Conservation (phyloP, 2,888 invertebrate genomes). For the Sturmia bella region DNA sequence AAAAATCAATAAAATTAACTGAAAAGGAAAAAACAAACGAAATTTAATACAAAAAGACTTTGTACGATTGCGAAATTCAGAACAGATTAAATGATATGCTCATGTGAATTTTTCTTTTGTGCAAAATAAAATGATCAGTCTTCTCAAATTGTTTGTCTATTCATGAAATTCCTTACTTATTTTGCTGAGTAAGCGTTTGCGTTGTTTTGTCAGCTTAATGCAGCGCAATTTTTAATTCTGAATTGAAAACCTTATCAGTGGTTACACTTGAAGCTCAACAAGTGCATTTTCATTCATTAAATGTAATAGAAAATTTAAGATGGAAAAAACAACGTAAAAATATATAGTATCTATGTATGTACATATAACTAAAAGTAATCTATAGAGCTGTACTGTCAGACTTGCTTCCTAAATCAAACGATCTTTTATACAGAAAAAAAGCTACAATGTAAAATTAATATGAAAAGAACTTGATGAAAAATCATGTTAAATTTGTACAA, state of each 20-base stretch:
- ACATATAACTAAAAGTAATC: no score
- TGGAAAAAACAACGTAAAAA: background rate
- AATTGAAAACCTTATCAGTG: slow-evolving; percentile 33
- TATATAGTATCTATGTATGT: no score
- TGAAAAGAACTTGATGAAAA: no score
- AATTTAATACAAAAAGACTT: slow-evolving; percentile 6
- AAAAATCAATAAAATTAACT: background rate
- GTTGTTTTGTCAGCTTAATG: slow-evolving; percentile 21
- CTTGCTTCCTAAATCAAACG: no score
- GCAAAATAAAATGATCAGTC: background rate
- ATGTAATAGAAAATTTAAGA: background rate
- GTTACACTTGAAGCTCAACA: slow-evolving; percentile 28
- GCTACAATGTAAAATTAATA: no score
- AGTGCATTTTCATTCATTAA: slow-evolving; percentile 30
- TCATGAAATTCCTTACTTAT: background rate
- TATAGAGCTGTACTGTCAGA: no score
- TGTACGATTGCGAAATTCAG: slow-evolving; percentile 23
- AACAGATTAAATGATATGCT: background rate
- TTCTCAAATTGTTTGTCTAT: background rate
- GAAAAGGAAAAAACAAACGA: background rate
- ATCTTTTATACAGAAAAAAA: no score
- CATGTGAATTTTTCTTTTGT: no score
- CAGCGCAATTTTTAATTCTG: slow-evolving; percentile 18
- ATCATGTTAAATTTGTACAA: no score
- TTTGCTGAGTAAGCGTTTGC: background rate